Evolutionary conservation across 2,888 invertebrate genomes (phyloP), one percentile per base, ranked within the genome.

Genomic region (Troilus luridus): DNA sequence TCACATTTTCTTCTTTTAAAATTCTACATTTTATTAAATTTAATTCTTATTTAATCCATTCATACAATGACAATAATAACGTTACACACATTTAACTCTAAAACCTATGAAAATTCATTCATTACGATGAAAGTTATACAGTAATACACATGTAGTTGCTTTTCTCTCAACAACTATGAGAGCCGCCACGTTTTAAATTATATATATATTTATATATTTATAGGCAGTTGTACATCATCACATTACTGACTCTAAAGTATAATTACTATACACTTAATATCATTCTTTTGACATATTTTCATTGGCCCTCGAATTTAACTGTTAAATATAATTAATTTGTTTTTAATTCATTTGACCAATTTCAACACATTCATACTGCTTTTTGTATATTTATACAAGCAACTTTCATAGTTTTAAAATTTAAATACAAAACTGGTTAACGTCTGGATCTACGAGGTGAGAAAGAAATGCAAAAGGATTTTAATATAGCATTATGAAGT

Each of bases 21-120:
- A 72, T 58, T 67, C n/a, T 88, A 92, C 60, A 88, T 88, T 88
- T 60, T 88, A 89, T 91, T 92, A 91, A 64, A 88, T 91, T 88
- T 90, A 88, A 72, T 59, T 67, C 85, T 91, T 90, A 77, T 72
- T 92, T 92, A 88, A 90, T 64, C 88, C 88, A 90, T 88, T 90
- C 85, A 91, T 91, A 81, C 90, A 90, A 91, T 64, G 62, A 60
- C 60, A 92, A 91, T 91, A 92, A 77, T 91, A 92, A 92, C 92
- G 90, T 89, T 92, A 92, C 92, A 92, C 91, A 91, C 92, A 92
- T 91, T 91, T 92, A 91, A 91, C 90, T 90, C 92, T 90, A 90
- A 90, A 62, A 85, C 90, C 92, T 92, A 92, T 91, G 91, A 91
- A 92, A 92, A 91, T 91, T 92, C 92, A 92, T 92, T 88, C 92